Percentiles rank a stretch among this genome's conserved stretches.
Conservation (phyloP, 2,113 vertebrate species). For the Tylochromis polylepis region DNA sequence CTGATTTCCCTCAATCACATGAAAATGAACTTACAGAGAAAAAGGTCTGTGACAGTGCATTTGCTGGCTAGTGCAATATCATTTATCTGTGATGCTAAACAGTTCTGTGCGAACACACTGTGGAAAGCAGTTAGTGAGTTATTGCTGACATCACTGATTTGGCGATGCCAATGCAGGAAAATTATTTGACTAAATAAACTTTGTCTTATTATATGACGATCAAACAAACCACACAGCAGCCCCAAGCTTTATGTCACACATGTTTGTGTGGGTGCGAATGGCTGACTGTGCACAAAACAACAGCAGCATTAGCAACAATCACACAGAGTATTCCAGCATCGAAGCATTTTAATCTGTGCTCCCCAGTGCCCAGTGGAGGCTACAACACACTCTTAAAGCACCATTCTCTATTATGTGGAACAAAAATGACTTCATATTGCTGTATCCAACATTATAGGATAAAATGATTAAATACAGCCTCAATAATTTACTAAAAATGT, state of each 20-base stretch:
- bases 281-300: not conserved
- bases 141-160: not conserved
- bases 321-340: not conserved
- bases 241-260: not conserved
- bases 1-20: not conserved
- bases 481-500: not conserved
- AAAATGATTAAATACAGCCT: not conserved
- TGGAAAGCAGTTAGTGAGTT: not conserved
- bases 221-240: not conserved
- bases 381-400: not conserved
- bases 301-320: not conserved
- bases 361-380: rapidly evolving
- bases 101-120: not conserved
- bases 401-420: not conserved
- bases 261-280: not conserved
- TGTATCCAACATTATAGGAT: not conserved
- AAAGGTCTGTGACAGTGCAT: too few relatives aligned
- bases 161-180: rapidly evolving
- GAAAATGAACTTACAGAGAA: not conserved
- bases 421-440: rapidly evolving
- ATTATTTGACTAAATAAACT: not conserved
- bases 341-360: not conserved
- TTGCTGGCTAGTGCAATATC: not conserved
- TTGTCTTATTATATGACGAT: rapidly evolving
- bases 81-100: not conserved